A percentile compares a stretch with the other conserved stretches of the same genome.
Evolutionary conservation across 1,140 invertebrate genomes (phyloP).

Genomic region (Zaprionus africanus): DNA sequence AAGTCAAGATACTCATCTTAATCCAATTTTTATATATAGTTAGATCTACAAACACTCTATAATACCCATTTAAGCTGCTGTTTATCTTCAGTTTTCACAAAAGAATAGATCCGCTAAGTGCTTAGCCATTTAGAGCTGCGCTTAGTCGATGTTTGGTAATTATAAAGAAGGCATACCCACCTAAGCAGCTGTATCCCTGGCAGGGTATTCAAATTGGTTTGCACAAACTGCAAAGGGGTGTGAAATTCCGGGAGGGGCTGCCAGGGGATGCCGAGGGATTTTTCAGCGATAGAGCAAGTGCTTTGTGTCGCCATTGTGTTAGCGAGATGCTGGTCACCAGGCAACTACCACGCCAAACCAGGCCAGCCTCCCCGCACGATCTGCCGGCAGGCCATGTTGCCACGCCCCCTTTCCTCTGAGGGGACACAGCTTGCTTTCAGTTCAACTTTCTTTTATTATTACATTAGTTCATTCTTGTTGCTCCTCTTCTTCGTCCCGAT

Average conservation of each 20-base stretch:
- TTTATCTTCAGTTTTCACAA: too few species aligned
- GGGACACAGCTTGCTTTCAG: constrained; percentile 28
- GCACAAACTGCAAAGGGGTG: constrained; percentile 22
- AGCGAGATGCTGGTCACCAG: constrained; percentile 43
- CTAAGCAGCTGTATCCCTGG: not conserved
- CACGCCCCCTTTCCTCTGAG: not conserved
- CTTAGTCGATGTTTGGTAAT: not conserved
- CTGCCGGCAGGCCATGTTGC: not conserved
- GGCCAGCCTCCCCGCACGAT: too few species aligned
- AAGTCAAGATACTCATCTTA: too few species aligned
- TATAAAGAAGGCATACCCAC: not conserved
- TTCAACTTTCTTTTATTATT: constrained; percentile 61
- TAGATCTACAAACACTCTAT: too few species aligned
- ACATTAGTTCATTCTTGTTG: constrained; percentile 52
- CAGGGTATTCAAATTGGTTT: constrained; percentile 44
- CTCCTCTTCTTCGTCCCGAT: constrained; percentile 27
- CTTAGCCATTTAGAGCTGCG: not conserved
- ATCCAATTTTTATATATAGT: too few species aligned
- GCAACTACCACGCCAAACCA: constrained; percentile 12
- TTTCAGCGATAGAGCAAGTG: constrained; percentile 32
- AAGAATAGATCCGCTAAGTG: too few species aligned
- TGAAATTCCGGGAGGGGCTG: not conserved
- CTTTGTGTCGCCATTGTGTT: constrained; percentile 53
- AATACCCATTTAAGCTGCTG: too few species aligned
- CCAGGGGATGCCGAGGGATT: not conserved